These are phyloP conservation scores for Danionella cerebrum DNA, from an alignment of 2,113 vertebrate species.

Conservation along the genomic window DNA sequence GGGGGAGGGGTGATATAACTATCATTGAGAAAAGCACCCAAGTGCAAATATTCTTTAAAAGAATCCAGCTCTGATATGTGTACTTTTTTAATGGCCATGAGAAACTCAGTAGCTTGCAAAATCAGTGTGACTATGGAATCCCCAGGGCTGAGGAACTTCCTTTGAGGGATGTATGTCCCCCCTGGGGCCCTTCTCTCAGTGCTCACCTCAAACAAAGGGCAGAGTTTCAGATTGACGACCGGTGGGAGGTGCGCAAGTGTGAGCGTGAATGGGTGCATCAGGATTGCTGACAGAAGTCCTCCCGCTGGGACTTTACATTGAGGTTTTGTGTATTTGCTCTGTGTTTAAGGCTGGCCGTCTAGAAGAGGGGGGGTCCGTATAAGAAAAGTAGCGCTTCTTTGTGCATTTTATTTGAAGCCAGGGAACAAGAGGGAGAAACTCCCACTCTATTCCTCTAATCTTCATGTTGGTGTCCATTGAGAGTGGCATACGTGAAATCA, in stretches of 20 bases:
- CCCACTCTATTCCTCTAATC: constrained; percentile 57
- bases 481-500: not conserved
- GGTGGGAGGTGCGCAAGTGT: constrained; percentile 41
- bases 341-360: constrained; percentile 10
- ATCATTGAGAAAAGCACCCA: constrained; percentile 1
- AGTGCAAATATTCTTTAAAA: not conserved
- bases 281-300: constrained; percentile 64
- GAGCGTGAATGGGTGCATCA: constrained; percentile 51
- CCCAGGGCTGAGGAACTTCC: not conserved
- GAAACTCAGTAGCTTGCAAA: constrained; percentile 26
- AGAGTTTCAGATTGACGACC: constrained; percentile 48
- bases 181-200: constrained; percentile 27
- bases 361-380: constrained; percentile 50
- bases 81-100: constrained; percentile 27
- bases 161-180: constrained; percentile 32
- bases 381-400: constrained; percentile 62
- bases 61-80: not conserved
- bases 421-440: constrained; percentile 59
- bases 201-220: constrained; percentile 14
- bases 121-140: constrained; percentile 26
- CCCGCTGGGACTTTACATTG: constrained; percentile 58
- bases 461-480: constrained; percentile 32
- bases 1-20: constrained; percentile 18
- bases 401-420: constrained; percentile 56
- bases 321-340: constrained; percentile 45